Base-by-base conservation (phyloP, 2,888 invertebrate species). In the Steinernema carpocapsae region DNA sequence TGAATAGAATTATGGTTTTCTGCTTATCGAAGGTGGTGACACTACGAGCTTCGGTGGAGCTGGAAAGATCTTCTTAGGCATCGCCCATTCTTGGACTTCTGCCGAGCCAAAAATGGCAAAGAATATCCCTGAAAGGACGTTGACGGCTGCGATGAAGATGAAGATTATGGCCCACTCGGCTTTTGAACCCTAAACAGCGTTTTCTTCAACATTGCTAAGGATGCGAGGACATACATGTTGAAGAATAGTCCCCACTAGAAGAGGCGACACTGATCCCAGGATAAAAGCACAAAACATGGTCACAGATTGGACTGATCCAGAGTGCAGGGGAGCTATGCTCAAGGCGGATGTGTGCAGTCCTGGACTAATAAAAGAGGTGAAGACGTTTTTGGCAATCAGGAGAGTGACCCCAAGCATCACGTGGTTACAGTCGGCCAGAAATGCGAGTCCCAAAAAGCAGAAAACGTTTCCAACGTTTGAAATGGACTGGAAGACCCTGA, bases 281-380 rank as follows among this genome's bases (percentile, higher is more conserved):
- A 64, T 26, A 32, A 64, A 22, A 2, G 32, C 64, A 6, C 24
- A 14, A n/a, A 64, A 64, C 64, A 64, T 64, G 64, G 64, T 64
- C 7, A 64, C 32, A 6, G 64, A 64, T 12, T 64, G 64, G 42
- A 78, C 24, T 4, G 71, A 64, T 12, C 80, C 80, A 1, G 71
- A 71, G 71, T 75, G 74, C 0, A 72, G 14, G 1, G 80, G 80
- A 48, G 78, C 80, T 24, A 80, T 74, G 26, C 73, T 75, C 32
- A 80, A 64, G 26, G 73, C 71, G n/a, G 77, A 76, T 22, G 80
- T 80, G 76, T 75, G 78, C 56, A 80, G 77, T 19, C 80, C 80
- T 24, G 72, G 72, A 72, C 79, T 79, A 12, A 77, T 76, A 14
- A 48, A 48, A 48, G 48, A 3, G 17, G 64, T 32, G 48, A 48